Percentiles rank a stretch among this genome's conserved stretches.
These are phyloP conservation scores for Apodemus sylvaticus DNA, from an alignment of 2,113 vertebrate species.

Conservation along the genomic window DNA sequence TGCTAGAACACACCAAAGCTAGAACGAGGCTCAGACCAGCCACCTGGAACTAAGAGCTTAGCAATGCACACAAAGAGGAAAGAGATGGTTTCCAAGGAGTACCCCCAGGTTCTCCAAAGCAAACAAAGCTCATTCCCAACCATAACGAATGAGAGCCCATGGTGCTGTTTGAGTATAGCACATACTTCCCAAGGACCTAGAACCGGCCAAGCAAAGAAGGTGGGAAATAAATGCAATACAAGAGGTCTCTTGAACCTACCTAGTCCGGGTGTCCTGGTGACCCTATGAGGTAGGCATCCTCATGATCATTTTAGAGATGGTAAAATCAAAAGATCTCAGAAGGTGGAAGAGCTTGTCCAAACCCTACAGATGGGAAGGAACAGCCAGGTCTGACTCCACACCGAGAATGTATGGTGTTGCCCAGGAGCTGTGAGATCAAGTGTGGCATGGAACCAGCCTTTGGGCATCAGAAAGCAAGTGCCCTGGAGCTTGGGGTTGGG, in stretches of 20 bases:
- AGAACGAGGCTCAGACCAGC: neutral
- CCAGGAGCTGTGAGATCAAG: neutral
- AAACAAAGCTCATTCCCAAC: neutral
- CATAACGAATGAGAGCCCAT: fast-evolving
- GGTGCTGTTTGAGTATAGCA: too few relatives aligned
- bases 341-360: neutral
- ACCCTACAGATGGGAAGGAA: neutral
- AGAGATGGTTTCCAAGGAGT: neutral
- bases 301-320: neutral
- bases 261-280: neutral
- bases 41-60: neutral
- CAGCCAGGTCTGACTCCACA: neutral
- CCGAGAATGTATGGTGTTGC: fast-evolving
- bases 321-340: neutral
- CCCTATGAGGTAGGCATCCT: neutral
- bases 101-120: neutral
- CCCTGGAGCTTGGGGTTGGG: neutral
- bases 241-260: neutral
- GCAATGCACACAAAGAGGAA: neutral
- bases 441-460: neutral
- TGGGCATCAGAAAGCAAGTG: fast-evolving
- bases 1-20: neutral
- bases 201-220: too few relatives aligned
- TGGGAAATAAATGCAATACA: fast-evolving
- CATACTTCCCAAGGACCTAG: neutral